Percentiles rank a stretch among this genome's conserved stretches.
Evolutionary conservation across 2,888 invertebrate species (phyloP).

Genomic region (Drosophila siamana): DNA sequence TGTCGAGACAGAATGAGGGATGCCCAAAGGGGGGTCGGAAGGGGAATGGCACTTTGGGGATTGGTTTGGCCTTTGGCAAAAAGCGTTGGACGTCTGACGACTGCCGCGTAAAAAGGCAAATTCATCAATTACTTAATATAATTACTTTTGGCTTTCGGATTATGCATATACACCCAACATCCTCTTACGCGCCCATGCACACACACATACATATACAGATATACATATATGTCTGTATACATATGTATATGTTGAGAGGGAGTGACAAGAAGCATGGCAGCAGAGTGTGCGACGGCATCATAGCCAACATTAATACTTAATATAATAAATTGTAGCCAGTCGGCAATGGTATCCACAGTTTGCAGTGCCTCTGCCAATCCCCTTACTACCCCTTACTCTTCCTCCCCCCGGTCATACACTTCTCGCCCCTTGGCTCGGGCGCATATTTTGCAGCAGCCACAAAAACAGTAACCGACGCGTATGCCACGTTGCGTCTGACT

Average conservation of each 20-base stretch:
- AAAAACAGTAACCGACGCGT: slow-evolving; percentile 43
- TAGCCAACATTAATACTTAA: slow-evolving; percentile 81
- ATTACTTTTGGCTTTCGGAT: slow-evolving; percentile 83
- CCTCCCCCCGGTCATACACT: slow-evolving; percentile 5
- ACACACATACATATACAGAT: background rate
- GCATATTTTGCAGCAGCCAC: slow-evolving; percentile 40
- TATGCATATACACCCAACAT: slow-evolving; percentile 72
- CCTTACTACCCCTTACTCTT: background rate
- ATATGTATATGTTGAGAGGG: background rate
- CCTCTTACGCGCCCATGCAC: slow-evolving; percentile 15
- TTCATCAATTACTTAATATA: slow-evolving; percentile 83
- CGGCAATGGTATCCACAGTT: slow-evolving; percentile 63
- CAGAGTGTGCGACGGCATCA: slow-evolving; percentile 39
- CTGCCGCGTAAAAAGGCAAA: slow-evolving; percentile 76
- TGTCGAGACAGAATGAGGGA: too few relatives aligned
- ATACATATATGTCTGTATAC: too few relatives aligned
- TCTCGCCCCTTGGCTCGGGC: slow-evolving; percentile 3
- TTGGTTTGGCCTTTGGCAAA: slow-evolving; percentile 48
- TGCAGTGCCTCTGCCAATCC: slow-evolving; percentile 7
- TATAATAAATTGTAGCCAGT: slow-evolving; percentile 82
- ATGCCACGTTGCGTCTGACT: slow-evolving; percentile 38
- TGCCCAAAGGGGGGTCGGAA: too few relatives aligned
- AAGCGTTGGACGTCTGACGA: slow-evolving; percentile 45
- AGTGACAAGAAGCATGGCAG: slow-evolving; percentile 45
- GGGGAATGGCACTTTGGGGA: slow-evolving; percentile 13